Evolutionary conservation across 2,888 invertebrate species (phyloP).

Genomic region (Troglohyphantes excavatus): DNA sequence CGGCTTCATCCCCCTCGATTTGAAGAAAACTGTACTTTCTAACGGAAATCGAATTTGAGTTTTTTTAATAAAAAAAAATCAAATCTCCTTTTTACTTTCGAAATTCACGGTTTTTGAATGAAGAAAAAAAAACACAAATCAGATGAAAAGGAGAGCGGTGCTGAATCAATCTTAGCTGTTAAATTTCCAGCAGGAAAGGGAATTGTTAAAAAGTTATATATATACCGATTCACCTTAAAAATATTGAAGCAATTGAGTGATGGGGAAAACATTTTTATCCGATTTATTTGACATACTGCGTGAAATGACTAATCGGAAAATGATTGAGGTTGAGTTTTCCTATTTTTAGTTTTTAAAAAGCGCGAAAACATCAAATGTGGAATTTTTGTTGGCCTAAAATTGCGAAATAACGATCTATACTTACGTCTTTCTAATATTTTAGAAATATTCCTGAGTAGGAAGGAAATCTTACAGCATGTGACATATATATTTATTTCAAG

Average conservation of each 20-base stretch:
- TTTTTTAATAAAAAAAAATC: background rate
- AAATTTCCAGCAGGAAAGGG: conserved; percentile 16
- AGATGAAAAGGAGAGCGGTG: conserved; percentile 8
- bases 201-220: conserved; percentile 24
- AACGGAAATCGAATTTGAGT: conserved; percentile 54
- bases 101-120: conserved; percentile 7
- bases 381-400: too few species aligned
- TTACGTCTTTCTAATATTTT: too few species aligned
- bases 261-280: conserved; percentile 36
- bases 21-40: conserved; percentile 39
- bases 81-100: conserved; percentile 7
- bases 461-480: too few species aligned
- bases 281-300: conserved; percentile 43
- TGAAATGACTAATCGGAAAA: conserved; percentile 4
- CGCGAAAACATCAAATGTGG: background rate
- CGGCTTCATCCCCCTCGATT: conserved; percentile 20
- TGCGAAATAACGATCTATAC: too few species aligned
- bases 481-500: too few species aligned
- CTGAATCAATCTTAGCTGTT: conserved; percentile 46
- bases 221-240: conserved; percentile 38
- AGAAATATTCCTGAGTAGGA: too few species aligned
- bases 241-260: conserved; percentile 44
- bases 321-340: background rate
- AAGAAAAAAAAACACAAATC: background rate
- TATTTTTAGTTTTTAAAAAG: background rate